These are phyloP conservation scores for Ommatoiulus sabulosus DNA, from an alignment of 2,888 invertebrate genomes.

Conservation along the genomic window DNA sequence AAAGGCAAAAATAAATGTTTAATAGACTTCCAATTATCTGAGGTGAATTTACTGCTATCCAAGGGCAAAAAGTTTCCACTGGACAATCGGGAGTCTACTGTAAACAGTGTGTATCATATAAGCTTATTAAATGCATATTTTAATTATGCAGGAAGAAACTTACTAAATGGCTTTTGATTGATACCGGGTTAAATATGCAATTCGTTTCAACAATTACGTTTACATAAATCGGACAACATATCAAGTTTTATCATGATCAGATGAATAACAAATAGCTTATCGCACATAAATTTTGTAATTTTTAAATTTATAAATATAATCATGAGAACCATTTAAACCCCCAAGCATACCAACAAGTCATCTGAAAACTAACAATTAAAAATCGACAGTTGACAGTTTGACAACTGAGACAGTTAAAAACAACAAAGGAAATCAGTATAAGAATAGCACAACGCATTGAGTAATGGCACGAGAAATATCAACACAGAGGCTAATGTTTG, in stretches of 20 bases:
- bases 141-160: neutral
- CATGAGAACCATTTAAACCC: neutral
- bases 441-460: slow-evolving; percentile 37
- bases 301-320: neutral
- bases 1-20: too few relatives aligned
- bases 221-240: neutral
- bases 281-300: neutral
- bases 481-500: neutral
- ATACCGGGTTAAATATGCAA: neutral
- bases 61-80: too few relatives aligned
- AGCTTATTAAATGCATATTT: too few relatives aligned
- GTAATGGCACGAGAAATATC: slow-evolving; percentile 35
- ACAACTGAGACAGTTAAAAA: neutral
- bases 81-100: too few relatives aligned
- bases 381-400: neutral
- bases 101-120: too few relatives aligned
- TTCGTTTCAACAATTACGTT: neutral
- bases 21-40: too few relatives aligned
- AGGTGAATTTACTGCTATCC: too few relatives aligned
- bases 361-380: neutral
- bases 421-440: neutral
- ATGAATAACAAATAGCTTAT: neutral
- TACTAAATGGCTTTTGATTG: neutral
- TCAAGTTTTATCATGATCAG: neutral
- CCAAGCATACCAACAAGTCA: neutral